Evolutionary conservation across 2,797 vertebrate genomes (phyloP).

Genomic region (Lagorchestes hirsutus): DNA sequence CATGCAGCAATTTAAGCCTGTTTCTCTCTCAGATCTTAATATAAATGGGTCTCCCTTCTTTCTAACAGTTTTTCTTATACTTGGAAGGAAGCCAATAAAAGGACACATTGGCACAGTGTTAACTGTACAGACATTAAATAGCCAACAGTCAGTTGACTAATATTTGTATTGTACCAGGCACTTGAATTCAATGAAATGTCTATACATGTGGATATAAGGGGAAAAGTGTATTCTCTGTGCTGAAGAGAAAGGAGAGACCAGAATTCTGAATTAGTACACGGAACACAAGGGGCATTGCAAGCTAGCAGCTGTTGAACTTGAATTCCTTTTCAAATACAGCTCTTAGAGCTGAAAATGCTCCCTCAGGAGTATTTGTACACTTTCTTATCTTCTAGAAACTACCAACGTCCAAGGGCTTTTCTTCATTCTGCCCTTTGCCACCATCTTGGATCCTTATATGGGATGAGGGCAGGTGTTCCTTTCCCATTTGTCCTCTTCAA

Average conservation of each 20-base stretch:
- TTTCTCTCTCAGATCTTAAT: conserved; percentile 30
- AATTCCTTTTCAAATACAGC: conserved; percentile 30
- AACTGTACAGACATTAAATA: conserved; percentile 21
- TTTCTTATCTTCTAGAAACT: neutral
- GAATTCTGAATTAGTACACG: neutral
- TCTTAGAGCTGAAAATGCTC: neutral
- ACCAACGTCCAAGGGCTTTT: neutral
- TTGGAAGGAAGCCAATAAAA: conserved; percentile 33
- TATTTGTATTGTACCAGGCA: conserved; percentile 28
- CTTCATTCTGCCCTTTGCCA: conserved; percentile 6
- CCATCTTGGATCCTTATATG: neutral
- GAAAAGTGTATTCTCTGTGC: conserved; percentile 31
- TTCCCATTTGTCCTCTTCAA: conserved; percentile 40
- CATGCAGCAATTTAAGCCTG: neutral
- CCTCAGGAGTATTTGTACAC: conserved; percentile 14
- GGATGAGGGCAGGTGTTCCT: conserved; percentile 26
- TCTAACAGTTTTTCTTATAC: neutral
- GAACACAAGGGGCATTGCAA: neutral
- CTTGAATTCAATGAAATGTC: conserved; percentile 25
- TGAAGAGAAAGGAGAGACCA: neutral
- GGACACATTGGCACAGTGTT: neutral
- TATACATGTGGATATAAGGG: neutral
- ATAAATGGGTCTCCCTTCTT: neutral
- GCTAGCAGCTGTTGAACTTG: conserved; percentile 54
- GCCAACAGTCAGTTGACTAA: conserved; percentile 6